Percentiles rank a stretch among this genome's conserved stretches.
Conservation (phyloP, 2,888 invertebrate species). For the Acholoe squamosa region DNA sequence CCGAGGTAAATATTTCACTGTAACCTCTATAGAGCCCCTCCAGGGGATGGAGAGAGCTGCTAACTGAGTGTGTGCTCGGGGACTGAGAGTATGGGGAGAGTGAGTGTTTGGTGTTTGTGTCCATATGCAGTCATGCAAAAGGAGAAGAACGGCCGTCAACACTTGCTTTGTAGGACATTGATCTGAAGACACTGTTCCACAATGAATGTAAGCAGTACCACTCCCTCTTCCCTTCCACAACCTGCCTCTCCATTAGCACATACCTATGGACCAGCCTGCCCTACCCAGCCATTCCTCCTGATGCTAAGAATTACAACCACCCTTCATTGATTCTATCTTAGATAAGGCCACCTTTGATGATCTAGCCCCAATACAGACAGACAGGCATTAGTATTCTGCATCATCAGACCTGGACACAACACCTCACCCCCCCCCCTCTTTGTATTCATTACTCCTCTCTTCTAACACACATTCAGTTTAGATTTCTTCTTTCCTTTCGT, state of each 20-base stretch:
- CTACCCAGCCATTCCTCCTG: background rate
- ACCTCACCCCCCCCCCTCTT: background rate
- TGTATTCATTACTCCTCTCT: background rate
- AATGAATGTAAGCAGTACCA: background rate
- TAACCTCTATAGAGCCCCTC: background rate
- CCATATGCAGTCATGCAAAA: no score
- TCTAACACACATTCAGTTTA: background rate
- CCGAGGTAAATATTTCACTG: slow-evolving; percentile 1
- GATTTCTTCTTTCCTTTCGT: background rate
- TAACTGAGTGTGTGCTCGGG: background rate
- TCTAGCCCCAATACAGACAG: background rate
- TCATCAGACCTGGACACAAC: background rate
- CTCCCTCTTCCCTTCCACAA: background rate
- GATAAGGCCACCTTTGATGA: background rate
- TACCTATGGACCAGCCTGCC: background rate
- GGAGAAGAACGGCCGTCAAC: background rate
- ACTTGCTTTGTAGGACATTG: slow-evolving; percentile 10
- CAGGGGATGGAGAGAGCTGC: background rate
- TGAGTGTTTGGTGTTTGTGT: background rate
- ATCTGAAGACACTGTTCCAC: slow-evolving; percentile 1
- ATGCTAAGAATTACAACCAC: background rate
- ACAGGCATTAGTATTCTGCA: background rate
- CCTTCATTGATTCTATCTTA: background rate
- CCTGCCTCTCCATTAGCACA: background rate
- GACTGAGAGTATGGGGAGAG: background rate